Conservation (phyloP, 2,888 invertebrate species). For the Agrenia bidenticulata region DNA sequence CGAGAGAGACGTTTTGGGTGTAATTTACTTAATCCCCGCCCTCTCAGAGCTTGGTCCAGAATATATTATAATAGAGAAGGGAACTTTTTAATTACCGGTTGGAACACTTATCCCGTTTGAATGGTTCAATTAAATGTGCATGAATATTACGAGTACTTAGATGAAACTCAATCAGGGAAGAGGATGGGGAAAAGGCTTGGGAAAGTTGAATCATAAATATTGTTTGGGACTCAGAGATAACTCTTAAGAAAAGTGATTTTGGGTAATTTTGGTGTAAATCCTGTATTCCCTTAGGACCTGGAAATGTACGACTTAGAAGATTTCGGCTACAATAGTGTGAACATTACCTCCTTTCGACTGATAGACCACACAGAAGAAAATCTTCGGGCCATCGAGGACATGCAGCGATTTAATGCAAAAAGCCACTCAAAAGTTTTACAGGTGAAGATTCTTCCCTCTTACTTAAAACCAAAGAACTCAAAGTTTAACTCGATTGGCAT, state of each 20-base stretch:
- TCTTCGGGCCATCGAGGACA: constrained; percentile 73
- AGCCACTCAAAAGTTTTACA: constrained; percentile 68
- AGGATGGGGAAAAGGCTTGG: neutral
- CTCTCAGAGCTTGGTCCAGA: neutral
- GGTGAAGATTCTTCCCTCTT: constrained; percentile 54
- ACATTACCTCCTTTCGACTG: constrained; percentile 90
- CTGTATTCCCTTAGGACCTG: constrained; percentile 66
- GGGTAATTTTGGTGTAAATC: no score
- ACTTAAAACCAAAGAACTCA: constrained; percentile 19
- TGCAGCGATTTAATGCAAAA: constrained; percentile 85
- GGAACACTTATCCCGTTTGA: constrained; percentile 5
- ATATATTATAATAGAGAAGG: neutral
- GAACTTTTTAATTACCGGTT: constrained; percentile 23
- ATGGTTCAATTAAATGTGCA: constrained; percentile 5
- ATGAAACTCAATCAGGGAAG: neutral
- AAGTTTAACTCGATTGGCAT: neutral
- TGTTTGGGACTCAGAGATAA: no score
- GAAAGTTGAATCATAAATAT: neutral
- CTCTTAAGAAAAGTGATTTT: no score
- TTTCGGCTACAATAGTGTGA: constrained; percentile 90
- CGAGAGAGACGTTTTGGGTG: neutral
- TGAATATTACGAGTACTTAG: neutral
- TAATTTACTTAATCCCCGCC: neutral
- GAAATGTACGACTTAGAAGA: constrained; percentile 85
- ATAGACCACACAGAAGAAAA: constrained; percentile 74